A percentile compares a stretch with the other conserved stretches of the same genome.
These are phyloP conservation scores for Martes flavigula DNA, from an alignment of 2,797 vertebrate genomes.

Conservation along the genomic window DNA sequence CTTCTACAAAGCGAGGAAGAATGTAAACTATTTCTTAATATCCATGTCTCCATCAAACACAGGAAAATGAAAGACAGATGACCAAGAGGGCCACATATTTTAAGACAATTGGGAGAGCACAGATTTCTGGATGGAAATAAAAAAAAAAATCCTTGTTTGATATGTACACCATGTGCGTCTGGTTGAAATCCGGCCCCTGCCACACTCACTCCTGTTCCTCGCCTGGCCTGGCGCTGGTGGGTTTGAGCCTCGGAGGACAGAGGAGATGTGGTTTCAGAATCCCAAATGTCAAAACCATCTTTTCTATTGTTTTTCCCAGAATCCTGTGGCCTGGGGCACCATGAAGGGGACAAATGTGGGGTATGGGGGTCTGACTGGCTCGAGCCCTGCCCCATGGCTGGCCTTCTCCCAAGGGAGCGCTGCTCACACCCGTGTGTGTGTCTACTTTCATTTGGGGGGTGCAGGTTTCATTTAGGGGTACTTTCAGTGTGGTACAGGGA, in stretches of 20 bases:
- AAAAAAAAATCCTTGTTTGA: not conserved
- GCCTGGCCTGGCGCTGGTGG: not conserved
- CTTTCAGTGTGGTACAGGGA: too few species aligned
- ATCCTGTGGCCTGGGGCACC: not conserved
- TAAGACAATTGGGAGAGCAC: not conserved
- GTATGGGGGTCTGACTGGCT: not conserved
- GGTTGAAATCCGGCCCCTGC: not conserved
- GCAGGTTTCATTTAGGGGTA: too few species aligned
- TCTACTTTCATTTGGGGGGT: not conserved
- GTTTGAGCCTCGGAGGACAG: not conserved
- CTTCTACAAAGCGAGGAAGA: not conserved
- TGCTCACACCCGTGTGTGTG: not conserved
- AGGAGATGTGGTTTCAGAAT: not conserved
- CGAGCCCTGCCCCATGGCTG: not conserved
- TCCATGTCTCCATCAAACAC: not conserved
- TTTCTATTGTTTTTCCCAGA: not conserved
- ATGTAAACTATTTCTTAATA: not conserved
- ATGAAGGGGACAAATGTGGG: too few species aligned
- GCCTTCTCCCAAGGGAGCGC: not conserved
- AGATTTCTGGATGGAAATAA: not conserved
- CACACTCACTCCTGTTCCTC: not conserved
- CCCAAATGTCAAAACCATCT: not conserved
- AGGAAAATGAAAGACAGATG: not conserved
- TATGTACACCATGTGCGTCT: not conserved
- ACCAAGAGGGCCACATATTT: not conserved